Base-by-base conservation (phyloP, 2,113 vertebrate species). In the Baryphthengus martii region DNA sequence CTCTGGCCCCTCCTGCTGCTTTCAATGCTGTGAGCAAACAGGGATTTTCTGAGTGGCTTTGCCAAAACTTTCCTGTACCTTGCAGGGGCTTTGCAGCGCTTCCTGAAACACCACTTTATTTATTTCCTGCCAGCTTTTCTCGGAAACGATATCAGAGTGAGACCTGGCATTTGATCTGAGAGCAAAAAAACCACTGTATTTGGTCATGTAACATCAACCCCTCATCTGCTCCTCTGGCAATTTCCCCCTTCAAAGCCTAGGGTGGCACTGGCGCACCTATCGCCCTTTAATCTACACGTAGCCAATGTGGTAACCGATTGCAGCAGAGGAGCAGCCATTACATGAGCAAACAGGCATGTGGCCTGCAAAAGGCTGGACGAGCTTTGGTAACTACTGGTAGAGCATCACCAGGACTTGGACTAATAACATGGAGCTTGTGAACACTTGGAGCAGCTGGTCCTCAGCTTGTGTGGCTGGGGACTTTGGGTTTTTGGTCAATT, bases 111-210 rank as follows among this genome's bases (percentile, higher is more conserved):
- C 50, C 7, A 0, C 35, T 39, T 71, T 45, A 39, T 81, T 85
- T 28, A 65, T 93, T 96, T 96, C 81, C 93, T 94, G 91, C 40
- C 49, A 59, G 25, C 28, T 93, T 75, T 79, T 77, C 78, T 91
- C 71, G 59, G 81, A 90, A 88, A 50, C 17, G 23, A 25, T n/a
- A 9, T n/a, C 52, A 78, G 29, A 71, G 42, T 10, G 9, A 42
- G 59, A 63, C 37, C 50, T 77, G 80, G 35, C 26, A 12, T 28
- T 74, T 20, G 52, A 23, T 6, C 72, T 1, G 7, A 61, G 6
- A 26, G 26, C 47, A 75, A 67, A 86, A 86, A 25, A 49, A 50
- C 23, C 71, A 26, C 80, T 81, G 29, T n/a, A 18, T 75, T 75
- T 0, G 0, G 52, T 44, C 52, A 19, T 8, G 15, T 44, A 62